Conservation (phyloP, 2,797 vertebrate genomes). For the Philypnodon macrostomus region DNA sequence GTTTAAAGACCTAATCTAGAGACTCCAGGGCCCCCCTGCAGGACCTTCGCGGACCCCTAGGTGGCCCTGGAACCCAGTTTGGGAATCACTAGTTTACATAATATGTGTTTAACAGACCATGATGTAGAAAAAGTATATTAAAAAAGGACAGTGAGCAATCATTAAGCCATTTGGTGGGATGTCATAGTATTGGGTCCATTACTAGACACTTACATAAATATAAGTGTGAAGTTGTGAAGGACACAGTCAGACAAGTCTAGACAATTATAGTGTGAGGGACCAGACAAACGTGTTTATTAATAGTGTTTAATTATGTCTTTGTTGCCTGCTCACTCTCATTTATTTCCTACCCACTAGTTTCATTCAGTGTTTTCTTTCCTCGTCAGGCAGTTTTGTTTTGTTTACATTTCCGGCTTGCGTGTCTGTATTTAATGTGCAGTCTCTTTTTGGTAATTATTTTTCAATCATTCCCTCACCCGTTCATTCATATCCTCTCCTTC, state of each 20-base stretch:
- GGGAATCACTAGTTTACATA: too few species aligned
- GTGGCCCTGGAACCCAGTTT: too few species aligned
- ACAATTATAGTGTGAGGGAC: constrained; percentile 54
- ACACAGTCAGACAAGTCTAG: constrained; percentile 55
- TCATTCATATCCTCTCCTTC: constrained; percentile 37
- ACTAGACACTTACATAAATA: constrained; percentile 29
- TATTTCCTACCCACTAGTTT: constrained; percentile 26
- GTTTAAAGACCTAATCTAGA: too few species aligned
- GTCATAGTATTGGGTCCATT: constrained; percentile 34
- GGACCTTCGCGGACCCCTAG: too few species aligned
- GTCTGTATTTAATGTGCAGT: too few species aligned
- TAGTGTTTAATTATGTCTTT: constrained; percentile 20
- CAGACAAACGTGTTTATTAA: constrained; percentile 61
- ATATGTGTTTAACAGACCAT: constrained; percentile 31
- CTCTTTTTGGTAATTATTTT: constrained; percentile 34
- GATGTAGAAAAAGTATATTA: too few species aligned
- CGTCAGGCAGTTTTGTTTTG: constrained; percentile 44
- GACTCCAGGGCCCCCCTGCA: too few species aligned
- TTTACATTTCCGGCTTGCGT: constrained; percentile 33
- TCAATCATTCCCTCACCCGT: constrained; percentile 37
- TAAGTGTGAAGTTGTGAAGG: constrained; percentile 19
- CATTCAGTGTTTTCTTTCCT: constrained; percentile 14
- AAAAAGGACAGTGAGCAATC: too few species aligned
- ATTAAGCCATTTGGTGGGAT: too few species aligned
- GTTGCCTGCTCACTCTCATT: constrained; percentile 18